Conservation (phyloP, 2,113 vertebrate species). For the Triplophysa tibetana region DNA sequence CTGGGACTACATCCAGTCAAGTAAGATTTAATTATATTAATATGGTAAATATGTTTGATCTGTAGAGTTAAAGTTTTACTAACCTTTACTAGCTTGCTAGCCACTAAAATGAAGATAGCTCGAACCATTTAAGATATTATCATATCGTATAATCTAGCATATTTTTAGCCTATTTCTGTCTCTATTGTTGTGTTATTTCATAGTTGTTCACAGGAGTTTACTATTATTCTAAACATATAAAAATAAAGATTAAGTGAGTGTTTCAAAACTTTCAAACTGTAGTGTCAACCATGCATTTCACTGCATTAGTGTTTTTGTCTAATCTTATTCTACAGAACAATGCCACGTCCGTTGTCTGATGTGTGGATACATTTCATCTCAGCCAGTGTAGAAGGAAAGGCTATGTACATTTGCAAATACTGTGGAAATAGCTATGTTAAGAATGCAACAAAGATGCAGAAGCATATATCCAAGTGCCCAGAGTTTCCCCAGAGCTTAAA, state of each 20-base stretch:
- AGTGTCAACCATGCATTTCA: not conserved
- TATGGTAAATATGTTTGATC: slow-evolving; percentile 3
- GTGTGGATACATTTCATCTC: slow-evolving; percentile 63
- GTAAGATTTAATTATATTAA: not conserved
- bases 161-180: too few relatives aligned
- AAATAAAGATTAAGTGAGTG: too few relatives aligned
- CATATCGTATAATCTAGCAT: too few relatives aligned
- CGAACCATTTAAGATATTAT: not conserved
- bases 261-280: too few relatives aligned
- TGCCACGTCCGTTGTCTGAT: slow-evolving; percentile 58
- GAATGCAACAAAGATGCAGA: slow-evolving; percentile 62
- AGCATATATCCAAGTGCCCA: slow-evolving; percentile 61
- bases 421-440: slow-evolving; percentile 56
- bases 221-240: too few relatives aligned
- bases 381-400: slow-evolving; percentile 53
- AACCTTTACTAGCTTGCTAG: too few relatives aligned
- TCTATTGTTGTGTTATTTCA: too few relatives aligned
- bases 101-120: not conserved
- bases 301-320: slow-evolving; percentile 12
- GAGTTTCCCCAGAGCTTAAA: slow-evolving; percentile 25
- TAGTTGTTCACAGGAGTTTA: too few relatives aligned
- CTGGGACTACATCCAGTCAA: not conserved
- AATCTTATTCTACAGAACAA: slow-evolving; percentile 49
- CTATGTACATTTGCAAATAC: slow-evolving; percentile 62
- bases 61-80: not conserved